Evolutionary conservation across 2,797 vertebrate genomes (phyloP).

Genomic region (Sternotherus odoratus): DNA sequence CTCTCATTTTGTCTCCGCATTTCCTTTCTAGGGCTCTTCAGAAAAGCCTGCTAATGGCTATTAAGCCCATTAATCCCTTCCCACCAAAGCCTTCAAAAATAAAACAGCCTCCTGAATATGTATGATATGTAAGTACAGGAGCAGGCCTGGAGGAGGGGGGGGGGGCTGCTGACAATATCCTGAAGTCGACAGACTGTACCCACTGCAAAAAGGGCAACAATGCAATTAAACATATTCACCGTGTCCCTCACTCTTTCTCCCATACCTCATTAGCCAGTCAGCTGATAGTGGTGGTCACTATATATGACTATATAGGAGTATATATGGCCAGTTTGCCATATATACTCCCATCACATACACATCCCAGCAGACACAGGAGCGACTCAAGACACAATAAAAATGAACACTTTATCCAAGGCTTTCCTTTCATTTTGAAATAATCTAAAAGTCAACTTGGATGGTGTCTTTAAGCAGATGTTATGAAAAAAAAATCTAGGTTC

Average conservation of each 20-base stretch:
- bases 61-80: not conserved
- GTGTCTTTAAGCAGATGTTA: not conserved
- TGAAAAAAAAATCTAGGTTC: not conserved
- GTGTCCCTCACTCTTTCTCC: not conserved
- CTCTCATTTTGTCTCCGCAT: not conserved
- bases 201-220: not conserved
- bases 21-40: conserved; percentile 5
- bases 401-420: not conserved
- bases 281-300: not conserved
- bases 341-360: not conserved
- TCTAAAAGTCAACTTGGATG: not conserved
- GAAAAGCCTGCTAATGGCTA: conserved; percentile 45
- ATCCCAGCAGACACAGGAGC: too few species aligned
- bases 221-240: conserved; percentile 3
- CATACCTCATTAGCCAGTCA: rapidly evolving
- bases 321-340: not conserved
- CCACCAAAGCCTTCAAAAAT: not conserved
- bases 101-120: conserved; percentile 20
- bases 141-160: not conserved
- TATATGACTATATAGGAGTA: too few species aligned
- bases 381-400: not conserved
- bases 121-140: not conserved
- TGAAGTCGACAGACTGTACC: not conserved
- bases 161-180: not conserved
- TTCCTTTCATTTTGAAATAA: not conserved